Conservation (phyloP, 2,888 invertebrate species). For the Balanococcus diminutus region DNA sequence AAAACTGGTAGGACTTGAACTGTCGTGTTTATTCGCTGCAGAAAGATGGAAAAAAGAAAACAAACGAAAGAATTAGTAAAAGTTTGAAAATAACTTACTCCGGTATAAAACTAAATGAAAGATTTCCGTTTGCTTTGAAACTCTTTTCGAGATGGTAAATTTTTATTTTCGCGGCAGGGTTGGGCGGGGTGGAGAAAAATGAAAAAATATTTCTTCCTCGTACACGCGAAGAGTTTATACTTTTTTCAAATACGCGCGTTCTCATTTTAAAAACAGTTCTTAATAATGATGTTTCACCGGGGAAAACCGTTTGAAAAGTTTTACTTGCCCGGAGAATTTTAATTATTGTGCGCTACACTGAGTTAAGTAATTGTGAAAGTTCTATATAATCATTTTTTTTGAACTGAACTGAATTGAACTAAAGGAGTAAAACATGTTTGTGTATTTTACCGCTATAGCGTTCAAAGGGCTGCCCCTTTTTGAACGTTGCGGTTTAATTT, state of each 20-base stretch:
- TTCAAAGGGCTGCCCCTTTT: not conserved
- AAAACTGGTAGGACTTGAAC: not conserved
- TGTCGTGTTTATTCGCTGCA: not conserved
- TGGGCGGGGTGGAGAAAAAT: not conserved
- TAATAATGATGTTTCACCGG: slow-evolving; percentile 12
- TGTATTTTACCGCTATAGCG: not conserved
- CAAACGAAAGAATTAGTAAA: slow-evolving; percentile 3
- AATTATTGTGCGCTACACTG: slow-evolving; percentile 14
- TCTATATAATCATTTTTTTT: not conserved
- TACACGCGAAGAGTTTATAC: not conserved
- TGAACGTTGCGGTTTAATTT: not conserved
- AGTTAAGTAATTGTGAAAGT: slow-evolving; percentile 35
- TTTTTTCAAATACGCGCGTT: not conserved
- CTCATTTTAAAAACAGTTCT: slow-evolving; percentile 14
- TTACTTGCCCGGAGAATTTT: slow-evolving; percentile 23
- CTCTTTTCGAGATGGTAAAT: not conserved
- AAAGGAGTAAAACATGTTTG: not conserved
- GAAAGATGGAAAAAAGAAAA: not conserved
- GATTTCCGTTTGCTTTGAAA: slow-evolving; percentile 5
- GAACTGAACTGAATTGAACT: not conserved
- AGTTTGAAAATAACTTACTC: not conserved
- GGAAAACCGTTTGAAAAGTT: slow-evolving; percentile 26
- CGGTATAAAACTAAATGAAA: not conserved
- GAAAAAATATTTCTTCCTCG: slow-evolving; percentile 17
- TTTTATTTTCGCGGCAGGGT: not conserved